Base-by-base conservation (phyloP, 1,140 invertebrate species). In the Palaemon carinicauda region DNA sequence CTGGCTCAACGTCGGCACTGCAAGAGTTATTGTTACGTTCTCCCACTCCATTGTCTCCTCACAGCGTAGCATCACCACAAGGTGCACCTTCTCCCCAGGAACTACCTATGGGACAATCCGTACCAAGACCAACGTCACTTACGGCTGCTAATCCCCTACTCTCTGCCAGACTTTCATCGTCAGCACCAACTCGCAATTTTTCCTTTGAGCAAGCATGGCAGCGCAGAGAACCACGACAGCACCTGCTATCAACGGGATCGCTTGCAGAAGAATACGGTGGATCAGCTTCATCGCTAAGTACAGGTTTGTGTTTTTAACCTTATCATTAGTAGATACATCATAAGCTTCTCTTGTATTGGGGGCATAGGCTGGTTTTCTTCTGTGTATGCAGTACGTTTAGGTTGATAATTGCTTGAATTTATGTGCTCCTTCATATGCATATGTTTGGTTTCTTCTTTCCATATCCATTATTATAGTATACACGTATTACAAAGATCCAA, bases 231-330 rank as follows among this genome's bases (percentile, higher is more conserved):
- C 96, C 96, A 19, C 93, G 96, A 56, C 96, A 95, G 90, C 96
- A 96, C 93, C 92, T 97, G 69, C 91, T 97, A n/a, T 97, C 96
- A 33, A 97, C 96, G 14, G 95, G 96, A 82, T 97, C 96, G 52
- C 91, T 97, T 86, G 95, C 94, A 15, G 96, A 97, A 92, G 96
- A 90, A 75, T 78, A 89, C 78, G 90, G 88, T 87, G 87, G 87
- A 29, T 87, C 83, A n/a, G 65, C 86, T 15, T 89, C 88, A 77
- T 97, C 96, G 31, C 90, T 97, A 3, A 96, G 95, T 83, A 96
- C 95, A 1, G 95, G 91, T 92, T 60, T 53, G 29, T 53, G 77
- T 82, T 75, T 51, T 52, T 52, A 82, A 52, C 54, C 80, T 69
- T 71, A 86, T 84, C 73, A 56, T 53, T 41, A 7, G 41, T 41